A percentile compares a stretch with the other conserved stretches of the same genome.
These are phyloP conservation scores for Acronicta leporina DNA, from an alignment of 2,888 invertebrate genomes.

Conservation along the genomic window DNA sequence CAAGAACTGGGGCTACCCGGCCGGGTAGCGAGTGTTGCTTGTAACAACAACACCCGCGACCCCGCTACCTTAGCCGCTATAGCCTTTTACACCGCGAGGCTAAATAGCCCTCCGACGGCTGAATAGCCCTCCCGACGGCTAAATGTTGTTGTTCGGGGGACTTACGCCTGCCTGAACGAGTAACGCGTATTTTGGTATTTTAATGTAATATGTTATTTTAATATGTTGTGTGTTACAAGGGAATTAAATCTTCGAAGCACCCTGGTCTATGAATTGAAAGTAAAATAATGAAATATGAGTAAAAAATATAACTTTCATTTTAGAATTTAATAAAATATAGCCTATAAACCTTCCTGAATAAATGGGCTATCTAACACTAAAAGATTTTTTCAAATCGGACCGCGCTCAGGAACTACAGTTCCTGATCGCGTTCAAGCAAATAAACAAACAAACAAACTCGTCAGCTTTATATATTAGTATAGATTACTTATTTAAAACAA, in stretches of 20 bases:
- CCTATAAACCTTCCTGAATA: too few species aligned
- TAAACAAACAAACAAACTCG: too few species aligned
- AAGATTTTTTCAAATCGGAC: too few species aligned
- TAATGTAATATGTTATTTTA: conserved; percentile 52
- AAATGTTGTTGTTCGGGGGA: conserved; percentile 62
- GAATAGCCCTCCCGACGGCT: conserved; percentile 67
- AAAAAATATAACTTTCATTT: too few species aligned
- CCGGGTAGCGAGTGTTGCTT: conserved; percentile 71
- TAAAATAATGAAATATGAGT: too few species aligned
- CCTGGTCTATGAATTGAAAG: neutral
- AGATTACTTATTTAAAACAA: too few species aligned
- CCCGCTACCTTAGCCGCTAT: conserved; percentile 55
- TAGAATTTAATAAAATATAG: too few species aligned
- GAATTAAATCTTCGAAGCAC: conserved; percentile 23
- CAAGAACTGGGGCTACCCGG: conserved; percentile 60
- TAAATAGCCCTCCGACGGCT: conserved; percentile 69
- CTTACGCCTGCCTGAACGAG: conserved; percentile 52
- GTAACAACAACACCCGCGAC: conserved; percentile 70
- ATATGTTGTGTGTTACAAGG: conserved; percentile 35
- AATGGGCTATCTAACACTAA: too few species aligned
- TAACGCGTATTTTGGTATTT: conserved; percentile 52
- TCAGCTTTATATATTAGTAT: too few species aligned
- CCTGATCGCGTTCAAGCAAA: too few species aligned
- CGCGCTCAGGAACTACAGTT: too few species aligned
- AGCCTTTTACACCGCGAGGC: conserved; percentile 57